Percentiles rank a stretch among this genome's conserved stretches.
phyloP scores from a whole-genome alignment of 2,797 vertebrate species.

The Notoglanidium macrostoma region DNA sequence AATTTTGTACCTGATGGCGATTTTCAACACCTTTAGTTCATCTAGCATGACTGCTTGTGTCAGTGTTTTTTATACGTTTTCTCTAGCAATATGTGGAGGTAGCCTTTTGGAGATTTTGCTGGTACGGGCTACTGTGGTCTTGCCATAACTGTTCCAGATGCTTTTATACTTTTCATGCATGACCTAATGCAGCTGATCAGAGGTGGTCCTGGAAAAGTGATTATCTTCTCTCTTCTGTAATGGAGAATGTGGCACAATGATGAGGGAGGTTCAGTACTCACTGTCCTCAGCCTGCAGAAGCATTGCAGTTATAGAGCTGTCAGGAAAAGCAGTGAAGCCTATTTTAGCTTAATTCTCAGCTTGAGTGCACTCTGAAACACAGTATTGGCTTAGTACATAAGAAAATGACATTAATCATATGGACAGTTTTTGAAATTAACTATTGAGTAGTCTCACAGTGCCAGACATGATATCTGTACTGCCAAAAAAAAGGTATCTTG shows the following conservation, averaged over 20 bases:
- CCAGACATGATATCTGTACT: background rate
- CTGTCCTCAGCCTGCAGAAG: slow-evolving; percentile 21
- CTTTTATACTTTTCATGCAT: slow-evolving; percentile 1
- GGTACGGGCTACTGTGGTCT: background rate
- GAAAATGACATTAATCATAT: slow-evolving; percentile 22
- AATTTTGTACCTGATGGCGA: background rate
- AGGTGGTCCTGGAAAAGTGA: background rate
- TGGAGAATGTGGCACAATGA: slow-evolving; percentile 16
- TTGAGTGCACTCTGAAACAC: background rate
- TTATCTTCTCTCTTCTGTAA: slow-evolving; percentile 12
- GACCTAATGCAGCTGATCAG: slow-evolving; percentile 33
- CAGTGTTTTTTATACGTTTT: background rate
- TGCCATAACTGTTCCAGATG: background rate
- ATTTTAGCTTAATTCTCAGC: slow-evolving; percentile 21
- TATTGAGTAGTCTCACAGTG: background rate
- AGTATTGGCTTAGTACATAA: slow-evolving; percentile 14
- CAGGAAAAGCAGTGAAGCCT: background rate
- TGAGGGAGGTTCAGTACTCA: slow-evolving; percentile 1
- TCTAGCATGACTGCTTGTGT: background rate
- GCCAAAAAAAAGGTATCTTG: background rate
- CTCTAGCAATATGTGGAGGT: background rate
- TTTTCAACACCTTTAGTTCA: background rate
- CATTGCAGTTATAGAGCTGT: slow-evolving; percentile 26
- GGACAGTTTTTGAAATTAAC: slow-evolving; percentile 28
- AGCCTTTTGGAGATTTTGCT: background rate